These are phyloP conservation scores for Caenorhabditis angaria DNA, from an alignment of 2,888 invertebrate species.

Conservation along the genomic window DNA sequence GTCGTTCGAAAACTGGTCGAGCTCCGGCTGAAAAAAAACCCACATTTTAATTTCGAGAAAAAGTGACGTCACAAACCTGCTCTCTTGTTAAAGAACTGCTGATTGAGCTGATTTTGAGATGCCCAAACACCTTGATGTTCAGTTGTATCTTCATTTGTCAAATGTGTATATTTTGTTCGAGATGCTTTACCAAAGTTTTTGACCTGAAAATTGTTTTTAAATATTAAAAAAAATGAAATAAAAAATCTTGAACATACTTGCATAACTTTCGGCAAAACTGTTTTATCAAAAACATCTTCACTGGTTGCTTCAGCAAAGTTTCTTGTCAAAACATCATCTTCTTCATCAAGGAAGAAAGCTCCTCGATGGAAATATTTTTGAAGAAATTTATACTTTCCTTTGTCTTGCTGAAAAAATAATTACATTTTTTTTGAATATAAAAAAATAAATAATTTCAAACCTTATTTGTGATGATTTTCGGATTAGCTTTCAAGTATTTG, in stretches of 20 bases:
- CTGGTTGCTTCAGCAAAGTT: constrained; percentile 94
- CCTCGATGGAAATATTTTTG: constrained; percentile 99
- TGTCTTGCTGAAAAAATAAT: constrained; percentile 77
- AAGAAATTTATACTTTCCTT: constrained; percentile 98
- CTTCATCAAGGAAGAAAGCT: constrained; percentile 87
- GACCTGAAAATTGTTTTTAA: constrained; percentile 77
- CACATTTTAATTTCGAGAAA: too few species aligned
- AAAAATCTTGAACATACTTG: constrained; percentile 77
- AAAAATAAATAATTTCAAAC: constrained; percentile 18
- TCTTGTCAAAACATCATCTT: constrained; percentile 74
- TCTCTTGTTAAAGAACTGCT: constrained; percentile 86
- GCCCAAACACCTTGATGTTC: constrained; percentile 89
- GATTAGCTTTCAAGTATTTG: constrained; percentile 87
- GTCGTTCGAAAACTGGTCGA: constrained; percentile 90
- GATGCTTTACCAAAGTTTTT: constrained; percentile 99
- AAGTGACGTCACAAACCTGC: constrained; percentile 78
- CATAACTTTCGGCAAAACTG: constrained; percentile 98
- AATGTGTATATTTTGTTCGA: constrained; percentile 96
- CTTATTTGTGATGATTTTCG: constrained; percentile 91
- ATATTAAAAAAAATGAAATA: background rate
- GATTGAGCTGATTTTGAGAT: constrained; percentile 86
- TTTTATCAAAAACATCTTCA: constrained; percentile 99
- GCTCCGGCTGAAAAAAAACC: constrained; percentile 80
- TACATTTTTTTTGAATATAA: background rate
- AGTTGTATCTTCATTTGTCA: constrained; percentile 98